Percentiles rank a stretch among this genome's conserved stretches.
Conservation (phyloP, 2,113 vertebrate species). For the Gambusia affinis region DNA sequence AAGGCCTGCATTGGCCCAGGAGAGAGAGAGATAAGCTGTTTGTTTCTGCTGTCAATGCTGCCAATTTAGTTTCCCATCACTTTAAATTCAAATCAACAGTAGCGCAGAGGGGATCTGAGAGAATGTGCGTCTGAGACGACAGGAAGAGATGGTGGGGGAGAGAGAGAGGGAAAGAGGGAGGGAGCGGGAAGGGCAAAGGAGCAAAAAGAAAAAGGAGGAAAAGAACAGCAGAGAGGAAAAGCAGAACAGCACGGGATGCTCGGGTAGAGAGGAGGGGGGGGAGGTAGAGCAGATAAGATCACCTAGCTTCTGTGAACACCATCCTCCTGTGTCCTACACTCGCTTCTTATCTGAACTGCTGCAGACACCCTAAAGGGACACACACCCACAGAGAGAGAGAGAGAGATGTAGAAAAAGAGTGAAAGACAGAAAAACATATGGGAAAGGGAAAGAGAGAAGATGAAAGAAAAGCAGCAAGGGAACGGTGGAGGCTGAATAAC, state of each 20-base stretch:
- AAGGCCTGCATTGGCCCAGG: conserved; percentile 74
- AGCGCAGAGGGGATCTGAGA: conserved; percentile 71
- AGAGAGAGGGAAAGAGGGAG: conserved; percentile 55
- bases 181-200: conserved; percentile 54
- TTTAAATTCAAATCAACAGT: conserved; percentile 80
- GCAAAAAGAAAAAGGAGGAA: conserved; percentile 38
- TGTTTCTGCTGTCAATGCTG: conserved; percentile 79
- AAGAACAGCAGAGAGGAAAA: conserved; percentile 46
- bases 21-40: conserved; percentile 79
- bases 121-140: conserved; percentile 65
- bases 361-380: conserved; percentile 83
- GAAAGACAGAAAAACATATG: conserved; percentile 29
- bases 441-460: conserved; percentile 55
- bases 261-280: conserved; percentile 37
- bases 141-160: conserved; percentile 12
- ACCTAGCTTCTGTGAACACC: conserved; percentile 82
- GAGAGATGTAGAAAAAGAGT: conserved; percentile 22
- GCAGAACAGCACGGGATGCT: conserved; percentile 56
- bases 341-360: conserved; percentile 80
- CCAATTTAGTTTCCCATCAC: conserved; percentile 78
- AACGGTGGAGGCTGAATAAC: conserved; percentile 59
- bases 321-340: conserved; percentile 84
- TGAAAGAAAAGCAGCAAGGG: conserved; percentile 61
- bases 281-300: conserved; percentile 79
- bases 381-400: conserved; percentile 72